phyloP scores from a whole-genome alignment of 1,140 invertebrate genomes.

The Steinernema feltiae region DNA sequence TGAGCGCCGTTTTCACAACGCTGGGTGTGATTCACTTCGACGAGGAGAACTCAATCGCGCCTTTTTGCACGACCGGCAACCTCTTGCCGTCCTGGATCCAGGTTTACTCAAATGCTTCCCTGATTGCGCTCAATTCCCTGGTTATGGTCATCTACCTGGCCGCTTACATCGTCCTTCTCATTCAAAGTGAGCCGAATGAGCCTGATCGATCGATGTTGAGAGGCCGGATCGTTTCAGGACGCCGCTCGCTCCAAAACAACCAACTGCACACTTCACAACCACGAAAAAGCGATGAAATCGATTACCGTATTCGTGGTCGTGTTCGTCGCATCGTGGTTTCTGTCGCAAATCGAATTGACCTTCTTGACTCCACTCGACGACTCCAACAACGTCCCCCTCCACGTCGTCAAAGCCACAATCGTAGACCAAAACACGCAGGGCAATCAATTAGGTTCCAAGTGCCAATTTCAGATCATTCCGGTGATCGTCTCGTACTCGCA shows the following conservation, averaged over 20 bases:
- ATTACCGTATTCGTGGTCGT: neutral
- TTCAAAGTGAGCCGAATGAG: too few relatives aligned
- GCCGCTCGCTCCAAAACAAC: neutral
- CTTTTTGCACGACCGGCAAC: neutral
- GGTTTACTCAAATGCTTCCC: neutral
- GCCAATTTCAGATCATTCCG: neutral
- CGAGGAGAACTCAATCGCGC: neutral
- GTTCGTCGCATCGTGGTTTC: neutral
- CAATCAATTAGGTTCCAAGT: neutral
- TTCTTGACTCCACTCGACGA: neutral
- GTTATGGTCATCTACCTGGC: neutral
- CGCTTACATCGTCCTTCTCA: neutral
- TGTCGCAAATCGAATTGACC: neutral
- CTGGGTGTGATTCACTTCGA: neutral
- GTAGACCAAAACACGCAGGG: neutral
- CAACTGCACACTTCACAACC: neutral
- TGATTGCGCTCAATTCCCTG: neutral
- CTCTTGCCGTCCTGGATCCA: neutral
- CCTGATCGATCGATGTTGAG: too few relatives aligned
- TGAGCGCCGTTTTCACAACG: neutral
- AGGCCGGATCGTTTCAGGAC: too few relatives aligned
- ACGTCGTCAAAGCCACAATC: neutral
- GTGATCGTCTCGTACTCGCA: neutral
- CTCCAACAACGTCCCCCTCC: neutral
- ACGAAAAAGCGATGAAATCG: neutral